These are phyloP conservation scores for Tinamus guttatus DNA, from an alignment of 2,113 vertebrate species.

Conservation along the genomic window DNA sequence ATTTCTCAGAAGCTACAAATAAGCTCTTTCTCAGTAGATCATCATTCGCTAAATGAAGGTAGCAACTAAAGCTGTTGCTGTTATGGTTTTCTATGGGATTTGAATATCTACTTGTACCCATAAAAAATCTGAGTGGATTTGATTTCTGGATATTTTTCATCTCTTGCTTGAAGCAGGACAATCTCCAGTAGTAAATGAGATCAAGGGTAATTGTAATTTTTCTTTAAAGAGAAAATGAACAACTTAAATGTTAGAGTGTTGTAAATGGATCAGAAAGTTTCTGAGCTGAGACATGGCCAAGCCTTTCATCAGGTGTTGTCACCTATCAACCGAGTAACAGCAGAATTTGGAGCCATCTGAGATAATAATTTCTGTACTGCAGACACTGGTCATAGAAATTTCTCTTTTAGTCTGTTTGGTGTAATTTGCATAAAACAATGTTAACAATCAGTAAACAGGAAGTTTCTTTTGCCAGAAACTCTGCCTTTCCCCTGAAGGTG, in stretches of 20 bases:
- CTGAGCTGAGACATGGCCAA: neutral
- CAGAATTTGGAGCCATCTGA: neutral
- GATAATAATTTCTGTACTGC: neutral
- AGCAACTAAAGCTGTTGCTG: no score
- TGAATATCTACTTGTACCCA: neutral
- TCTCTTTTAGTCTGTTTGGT: neutral
- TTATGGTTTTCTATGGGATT: neutral
- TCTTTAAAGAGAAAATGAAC: neutral
- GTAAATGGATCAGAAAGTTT: neutral
- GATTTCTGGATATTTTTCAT: neutral
- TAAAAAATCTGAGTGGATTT: neutral
- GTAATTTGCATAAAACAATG: conserved; percentile 8
- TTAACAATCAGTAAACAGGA: conserved; percentile 9
- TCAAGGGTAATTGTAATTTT: neutral
- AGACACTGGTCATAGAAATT: neutral
- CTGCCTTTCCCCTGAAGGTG: neutral
- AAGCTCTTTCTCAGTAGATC: neutral
- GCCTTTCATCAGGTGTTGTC: neutral
- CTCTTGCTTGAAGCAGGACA: neutral
- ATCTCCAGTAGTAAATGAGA: neutral
- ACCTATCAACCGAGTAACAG: rapidly evolving
- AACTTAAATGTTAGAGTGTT: neutral
- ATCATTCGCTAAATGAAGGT: neutral
- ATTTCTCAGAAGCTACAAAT: neutral
- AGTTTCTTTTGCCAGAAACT: conserved; percentile 18